Percentiles rank a stretch among this genome's conserved stretches.
Evolutionary conservation across 2,113 vertebrate genomes (phyloP).

Genomic region (Pelusios castaneus): DNA sequence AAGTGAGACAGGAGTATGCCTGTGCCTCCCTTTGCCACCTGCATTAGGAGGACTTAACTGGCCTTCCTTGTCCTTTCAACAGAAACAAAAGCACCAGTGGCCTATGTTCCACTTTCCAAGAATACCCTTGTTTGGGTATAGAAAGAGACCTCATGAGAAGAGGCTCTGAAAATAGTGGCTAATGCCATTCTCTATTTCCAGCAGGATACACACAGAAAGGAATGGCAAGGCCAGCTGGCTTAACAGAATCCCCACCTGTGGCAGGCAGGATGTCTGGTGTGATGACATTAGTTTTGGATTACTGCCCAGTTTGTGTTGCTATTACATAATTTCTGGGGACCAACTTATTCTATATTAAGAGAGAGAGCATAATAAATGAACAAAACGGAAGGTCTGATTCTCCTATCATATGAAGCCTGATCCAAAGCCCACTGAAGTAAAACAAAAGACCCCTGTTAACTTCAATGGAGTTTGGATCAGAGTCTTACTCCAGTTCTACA

Average conservation of each 20-base stretch:
- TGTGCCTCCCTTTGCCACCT: background rate
- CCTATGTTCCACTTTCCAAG: background rate
- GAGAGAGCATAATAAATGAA: background rate
- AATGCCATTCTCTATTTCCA: slow-evolving; percentile 1
- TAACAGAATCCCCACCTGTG: background rate
- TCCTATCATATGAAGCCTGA: background rate
- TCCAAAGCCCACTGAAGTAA: accelerated
- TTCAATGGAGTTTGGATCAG: background rate
- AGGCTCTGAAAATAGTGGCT: background rate
- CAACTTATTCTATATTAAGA: background rate
- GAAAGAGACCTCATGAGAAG: slow-evolving; percentile 18
- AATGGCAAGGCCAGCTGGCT: slow-evolving; percentile 48
- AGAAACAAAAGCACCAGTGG: background rate
- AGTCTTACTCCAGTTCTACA: background rate
- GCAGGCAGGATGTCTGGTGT: slow-evolving; percentile 38
- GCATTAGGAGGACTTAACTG: slow-evolving; percentile 3
- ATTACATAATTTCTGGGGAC: slow-evolving; percentile 16
- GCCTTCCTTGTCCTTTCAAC: background rate
- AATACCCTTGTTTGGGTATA: slow-evolving; percentile 23
- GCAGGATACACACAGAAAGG: background rate
- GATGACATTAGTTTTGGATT: slow-evolving; percentile 32
- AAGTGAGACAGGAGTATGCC: background rate
- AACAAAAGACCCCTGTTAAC: background rate
- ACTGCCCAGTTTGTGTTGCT: background rate
- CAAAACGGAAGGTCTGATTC: background rate